A percentile compares a stretch with the other conserved stretches of the same genome.
Conservation (phyloP, 2,888 invertebrate genomes). For the Phyllotreta cruciferae region DNA sequence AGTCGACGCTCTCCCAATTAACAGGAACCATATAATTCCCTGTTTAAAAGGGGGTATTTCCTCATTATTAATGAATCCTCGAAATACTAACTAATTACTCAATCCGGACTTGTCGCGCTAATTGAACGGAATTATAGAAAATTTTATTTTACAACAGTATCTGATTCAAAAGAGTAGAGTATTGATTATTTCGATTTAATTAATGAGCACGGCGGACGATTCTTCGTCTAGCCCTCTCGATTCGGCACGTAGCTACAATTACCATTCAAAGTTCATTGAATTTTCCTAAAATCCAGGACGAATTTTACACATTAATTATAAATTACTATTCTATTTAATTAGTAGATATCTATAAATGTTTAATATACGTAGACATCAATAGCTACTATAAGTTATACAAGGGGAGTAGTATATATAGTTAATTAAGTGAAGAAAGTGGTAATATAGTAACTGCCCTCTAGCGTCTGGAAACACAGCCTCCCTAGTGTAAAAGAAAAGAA, state of each 20-base stretch:
- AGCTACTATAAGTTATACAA: too few relatives aligned
- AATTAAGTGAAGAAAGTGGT: not conserved
- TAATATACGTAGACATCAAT: too few relatives aligned
- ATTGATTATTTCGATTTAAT: slow-evolving; percentile 40
- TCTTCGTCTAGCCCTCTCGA: slow-evolving; percentile 37
- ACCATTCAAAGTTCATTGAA: slow-evolving; percentile 31
- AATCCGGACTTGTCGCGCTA: slow-evolving; percentile 23
- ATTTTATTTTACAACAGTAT: slow-evolving; percentile 38
- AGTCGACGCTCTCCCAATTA: slow-evolving; percentile 2
- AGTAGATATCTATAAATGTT: too few relatives aligned
- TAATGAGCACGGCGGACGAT: slow-evolving; percentile 38
- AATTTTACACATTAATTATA: not conserved
- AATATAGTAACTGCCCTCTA: slow-evolving; percentile 22
- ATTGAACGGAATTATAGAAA: slow-evolving; percentile 37
- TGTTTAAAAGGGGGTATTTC: slow-evolving; percentile 21
- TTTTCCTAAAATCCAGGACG: slow-evolving; percentile 19
- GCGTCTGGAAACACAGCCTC: slow-evolving; percentile 15
- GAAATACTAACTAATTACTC: slow-evolving; percentile 36
- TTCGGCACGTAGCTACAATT: slow-evolving; percentile 42
- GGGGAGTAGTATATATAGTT: too few relatives aligned
- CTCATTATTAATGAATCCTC: slow-evolving; percentile 31
- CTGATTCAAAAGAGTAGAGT: slow-evolving; percentile 33
- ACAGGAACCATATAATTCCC: slow-evolving; percentile 8
- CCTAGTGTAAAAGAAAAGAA: slow-evolving; percentile 22
- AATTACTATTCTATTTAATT: too few relatives aligned